phyloP scores from a whole-genome alignment of 2,888 invertebrate species.

The Opisthograptis luteolata region DNA sequence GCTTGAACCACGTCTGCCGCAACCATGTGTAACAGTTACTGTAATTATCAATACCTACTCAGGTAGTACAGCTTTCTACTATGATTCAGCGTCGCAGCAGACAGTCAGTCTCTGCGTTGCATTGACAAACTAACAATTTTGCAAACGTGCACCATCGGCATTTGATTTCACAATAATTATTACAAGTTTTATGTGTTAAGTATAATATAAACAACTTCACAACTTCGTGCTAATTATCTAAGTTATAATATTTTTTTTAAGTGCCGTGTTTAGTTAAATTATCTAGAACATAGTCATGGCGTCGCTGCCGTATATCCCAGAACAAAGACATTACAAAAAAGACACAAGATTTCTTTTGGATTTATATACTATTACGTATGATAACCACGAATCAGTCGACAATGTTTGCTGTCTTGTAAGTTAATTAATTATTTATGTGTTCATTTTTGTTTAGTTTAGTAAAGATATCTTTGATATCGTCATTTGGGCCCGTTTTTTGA shows the following conservation, averaged over 20 bases:
- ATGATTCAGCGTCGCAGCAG: conserved; percentile 71
- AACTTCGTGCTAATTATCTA: no score
- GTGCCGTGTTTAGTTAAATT: conserved; percentile 25
- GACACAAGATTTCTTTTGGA: conserved; percentile 93
- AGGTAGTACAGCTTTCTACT: conserved; percentile 72
- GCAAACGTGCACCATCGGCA: conserved; percentile 49
- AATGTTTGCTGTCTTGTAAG: conserved; percentile 88
- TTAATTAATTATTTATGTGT: conserved; percentile 41
- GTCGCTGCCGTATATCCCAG: conserved; percentile 81
- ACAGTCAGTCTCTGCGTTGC: conserved; percentile 59
- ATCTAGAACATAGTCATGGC: conserved; percentile 65
- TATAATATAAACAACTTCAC: no score
- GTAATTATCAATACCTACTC: conserved; percentile 57
- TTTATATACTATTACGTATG: conserved; percentile 93
- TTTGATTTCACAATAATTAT: conserved; percentile 30
- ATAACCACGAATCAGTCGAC: conserved; percentile 91
- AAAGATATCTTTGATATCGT: no score
- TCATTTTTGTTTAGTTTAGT: not conserved
- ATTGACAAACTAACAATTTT: conserved; percentile 47
- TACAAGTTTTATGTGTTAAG: no score
- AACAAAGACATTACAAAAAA: conserved; percentile 93
- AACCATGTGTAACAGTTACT: conserved; percentile 75
- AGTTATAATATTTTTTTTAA: conserved; percentile 6
- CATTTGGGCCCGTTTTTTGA: not conserved
- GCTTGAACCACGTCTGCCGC: conserved; percentile 70